Evolutionary conservation across 2,888 invertebrate species (phyloP).

Genomic region (Phaonia tiefii): DNA sequence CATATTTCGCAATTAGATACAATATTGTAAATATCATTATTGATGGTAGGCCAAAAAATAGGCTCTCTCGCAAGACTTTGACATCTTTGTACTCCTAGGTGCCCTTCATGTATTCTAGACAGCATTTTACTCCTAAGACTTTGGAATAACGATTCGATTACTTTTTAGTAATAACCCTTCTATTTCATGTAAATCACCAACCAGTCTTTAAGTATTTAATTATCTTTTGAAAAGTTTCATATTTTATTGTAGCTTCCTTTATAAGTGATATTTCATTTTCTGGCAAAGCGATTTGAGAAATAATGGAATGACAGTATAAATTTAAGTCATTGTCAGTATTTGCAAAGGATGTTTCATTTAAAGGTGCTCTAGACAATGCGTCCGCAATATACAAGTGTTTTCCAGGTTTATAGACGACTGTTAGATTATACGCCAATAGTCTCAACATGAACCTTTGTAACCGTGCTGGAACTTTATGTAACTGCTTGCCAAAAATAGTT

Average conservation of each 20-base stretch:
- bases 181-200: constrained; percentile 7
- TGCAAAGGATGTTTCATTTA: constrained; percentile 15
- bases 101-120: constrained; percentile 33
- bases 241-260: neutral
- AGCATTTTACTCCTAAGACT: constrained; percentile 30
- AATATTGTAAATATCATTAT: constrained; percentile 26
- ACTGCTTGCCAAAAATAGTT: constrained; percentile 38
- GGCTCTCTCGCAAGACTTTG: constrained; percentile 25
- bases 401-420: constrained; percentile 5
- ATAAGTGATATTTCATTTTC: neutral
- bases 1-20: constrained; percentile 26
- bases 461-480: constrained; percentile 29
- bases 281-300: neutral
- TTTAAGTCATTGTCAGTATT: constrained; percentile 35
- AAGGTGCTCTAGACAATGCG: constrained; percentile 27
- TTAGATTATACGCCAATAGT: constrained; percentile 30
- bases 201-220: neutral
- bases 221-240: neutral
- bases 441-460: constrained; percentile 38
- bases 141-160: neutral
- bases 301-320: constrained; percentile 12
- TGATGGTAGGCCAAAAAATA: constrained; percentile 31
- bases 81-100: constrained; percentile 38
- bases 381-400: constrained; percentile 30
- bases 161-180: neutral